phyloP scores from a whole-genome alignment of 1,140 invertebrate species.

The Nylanderia fulva region DNA sequence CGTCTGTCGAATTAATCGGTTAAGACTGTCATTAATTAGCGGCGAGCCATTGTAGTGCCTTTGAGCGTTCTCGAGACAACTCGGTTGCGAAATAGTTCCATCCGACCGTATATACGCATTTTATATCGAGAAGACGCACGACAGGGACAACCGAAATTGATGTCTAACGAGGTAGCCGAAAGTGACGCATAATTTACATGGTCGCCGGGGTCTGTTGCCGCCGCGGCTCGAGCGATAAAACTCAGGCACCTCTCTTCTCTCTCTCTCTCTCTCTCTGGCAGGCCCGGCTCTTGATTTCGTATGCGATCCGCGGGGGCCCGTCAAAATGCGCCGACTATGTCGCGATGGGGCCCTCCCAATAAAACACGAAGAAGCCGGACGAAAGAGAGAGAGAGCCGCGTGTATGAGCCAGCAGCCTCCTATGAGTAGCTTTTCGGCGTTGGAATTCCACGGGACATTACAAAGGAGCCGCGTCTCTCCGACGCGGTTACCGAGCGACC shows the following conservation, averaged over 20 bases:
- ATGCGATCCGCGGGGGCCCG: constrained; percentile 77
- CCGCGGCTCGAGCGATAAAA: constrained; percentile 69
- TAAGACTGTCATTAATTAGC: constrained; percentile 9
- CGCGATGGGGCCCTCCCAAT: constrained; percentile 73
- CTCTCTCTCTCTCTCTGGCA: too few species aligned
- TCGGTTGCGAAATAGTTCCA: background rate
- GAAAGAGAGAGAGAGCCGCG: background rate
- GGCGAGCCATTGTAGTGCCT: background rate
- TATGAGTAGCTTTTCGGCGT: constrained; percentile 75
- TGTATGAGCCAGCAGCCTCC: constrained; percentile 59
- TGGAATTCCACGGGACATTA: constrained; percentile 74
- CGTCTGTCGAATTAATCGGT: background rate
- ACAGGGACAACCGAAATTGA: constrained; percentile 51
- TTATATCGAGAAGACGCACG: constrained; percentile 23
- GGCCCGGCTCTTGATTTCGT: constrained; percentile 75
- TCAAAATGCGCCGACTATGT: constrained; percentile 80
- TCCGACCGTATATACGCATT: background rate
- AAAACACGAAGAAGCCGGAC: constrained; percentile 71
- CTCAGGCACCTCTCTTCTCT: constrained; percentile 62
- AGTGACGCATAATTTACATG: constrained; percentile 75
- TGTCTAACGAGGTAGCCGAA: constrained; percentile 59
- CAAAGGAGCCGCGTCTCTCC: constrained; percentile 72
- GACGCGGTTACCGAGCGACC: constrained; percentile 5
- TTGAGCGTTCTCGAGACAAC: background rate
- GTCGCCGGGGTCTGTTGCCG: constrained; percentile 30